phyloP scores from a whole-genome alignment of 2,113 vertebrate genomes.

The Triplophysa dalaica region DNA sequence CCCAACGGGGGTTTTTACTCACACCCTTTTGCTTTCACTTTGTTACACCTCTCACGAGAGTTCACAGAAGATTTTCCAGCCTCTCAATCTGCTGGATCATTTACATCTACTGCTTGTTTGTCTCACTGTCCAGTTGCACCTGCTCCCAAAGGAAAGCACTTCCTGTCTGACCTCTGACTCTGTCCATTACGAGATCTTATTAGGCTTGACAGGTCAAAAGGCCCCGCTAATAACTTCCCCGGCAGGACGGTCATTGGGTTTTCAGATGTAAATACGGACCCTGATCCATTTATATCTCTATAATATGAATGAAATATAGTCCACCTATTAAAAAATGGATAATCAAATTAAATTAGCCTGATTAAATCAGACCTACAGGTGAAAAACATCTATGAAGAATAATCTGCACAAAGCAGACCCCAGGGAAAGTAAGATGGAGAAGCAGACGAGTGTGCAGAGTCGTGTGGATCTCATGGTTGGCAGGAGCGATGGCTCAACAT shows the following conservation, averaged over 20 bases:
- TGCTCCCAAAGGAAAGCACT: constrained; percentile 16
- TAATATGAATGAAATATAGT: too few species aligned
- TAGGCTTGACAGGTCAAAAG: constrained; percentile 38
- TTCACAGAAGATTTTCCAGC: constrained; percentile 3
- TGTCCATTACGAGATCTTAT: constrained; percentile 31
- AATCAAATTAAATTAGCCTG: too few species aligned
- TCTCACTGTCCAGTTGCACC: constrained; percentile 4
- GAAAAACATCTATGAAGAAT: background rate
- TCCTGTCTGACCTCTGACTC: constrained; percentile 47
- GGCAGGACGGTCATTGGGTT: background rate
- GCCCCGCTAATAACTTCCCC: constrained; percentile 15
- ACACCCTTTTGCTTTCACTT: constrained; percentile 19
- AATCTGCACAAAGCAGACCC: constrained; percentile 28
- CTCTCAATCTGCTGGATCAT: constrained; percentile 8
- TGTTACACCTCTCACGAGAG: constrained; percentile 6
- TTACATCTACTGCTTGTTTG: constrained; percentile 21
- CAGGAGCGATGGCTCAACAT: constrained; percentile 61
- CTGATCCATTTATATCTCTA: background rate
- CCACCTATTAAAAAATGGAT: too few species aligned
- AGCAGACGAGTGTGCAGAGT: constrained; percentile 45
- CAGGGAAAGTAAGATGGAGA: constrained; percentile 52
- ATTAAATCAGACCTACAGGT: background rate
- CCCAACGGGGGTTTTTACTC: too few species aligned
- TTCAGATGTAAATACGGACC: background rate
- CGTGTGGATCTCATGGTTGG: constrained; percentile 61